Percentiles rank a stretch among this genome's conserved stretches.
These are phyloP conservation scores for Notarius lentiginosus DNA, from an alignment of 2,113 vertebrate species.

Conservation along the genomic window DNA sequence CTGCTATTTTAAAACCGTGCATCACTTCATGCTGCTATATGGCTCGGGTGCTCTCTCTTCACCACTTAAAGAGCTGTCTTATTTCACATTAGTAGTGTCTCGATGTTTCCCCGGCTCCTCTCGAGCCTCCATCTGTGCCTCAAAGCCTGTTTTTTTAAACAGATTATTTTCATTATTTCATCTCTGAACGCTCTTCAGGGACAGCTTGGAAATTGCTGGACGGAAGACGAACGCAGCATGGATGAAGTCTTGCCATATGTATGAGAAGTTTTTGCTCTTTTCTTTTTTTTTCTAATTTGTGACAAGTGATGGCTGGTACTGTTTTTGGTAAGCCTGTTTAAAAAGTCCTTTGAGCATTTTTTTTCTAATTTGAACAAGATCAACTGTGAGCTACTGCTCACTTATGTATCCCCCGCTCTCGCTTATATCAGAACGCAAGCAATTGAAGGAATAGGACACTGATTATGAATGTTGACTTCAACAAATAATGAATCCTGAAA, in stretches of 20 bases:
- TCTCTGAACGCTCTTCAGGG: constrained; percentile 36
- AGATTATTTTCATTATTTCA: constrained; percentile 42
- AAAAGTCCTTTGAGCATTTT: constrained; percentile 22
- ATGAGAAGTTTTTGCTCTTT: constrained; percentile 18
- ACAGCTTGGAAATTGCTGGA: constrained; percentile 35
- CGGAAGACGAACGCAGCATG: constrained; percentile 40
- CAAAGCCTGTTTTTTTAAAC: constrained; percentile 10
- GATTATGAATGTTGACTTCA: no score
- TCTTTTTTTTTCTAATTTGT: constrained; percentile 17
- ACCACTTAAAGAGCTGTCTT: background rate
- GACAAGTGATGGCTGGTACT: constrained; percentile 21
- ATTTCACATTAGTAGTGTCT: background rate
- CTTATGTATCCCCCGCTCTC: background rate
- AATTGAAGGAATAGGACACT: background rate
- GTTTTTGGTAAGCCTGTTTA: constrained; percentile 13
- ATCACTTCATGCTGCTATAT: background rate
- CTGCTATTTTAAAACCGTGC: background rate
- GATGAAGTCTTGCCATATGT: constrained; percentile 45
- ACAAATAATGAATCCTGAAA: no score
- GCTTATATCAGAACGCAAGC: background rate
- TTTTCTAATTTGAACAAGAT: constrained; percentile 3
- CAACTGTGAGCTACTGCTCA: no score
- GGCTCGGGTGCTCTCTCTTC: background rate
- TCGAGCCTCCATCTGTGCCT: constrained; percentile 23
- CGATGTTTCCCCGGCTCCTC: constrained; percentile 18